These are phyloP conservation scores for Takifugu bimaculatus DNA, from an alignment of 2,113 vertebrate species.

Conservation along the genomic window DNA sequence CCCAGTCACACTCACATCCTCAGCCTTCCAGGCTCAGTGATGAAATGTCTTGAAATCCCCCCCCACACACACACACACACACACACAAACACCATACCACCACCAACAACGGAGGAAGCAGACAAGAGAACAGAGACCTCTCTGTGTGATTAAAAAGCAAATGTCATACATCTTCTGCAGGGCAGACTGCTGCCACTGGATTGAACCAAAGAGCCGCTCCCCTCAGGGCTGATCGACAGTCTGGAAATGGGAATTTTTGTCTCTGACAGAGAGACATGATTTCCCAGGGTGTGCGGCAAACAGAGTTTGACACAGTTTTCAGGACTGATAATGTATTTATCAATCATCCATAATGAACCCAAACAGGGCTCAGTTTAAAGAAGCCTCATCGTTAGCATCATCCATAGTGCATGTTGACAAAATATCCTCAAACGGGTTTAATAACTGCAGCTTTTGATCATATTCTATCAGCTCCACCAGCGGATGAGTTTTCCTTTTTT, in stretches of 20 bases:
- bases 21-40: slow-evolving; percentile 43
- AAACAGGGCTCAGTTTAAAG: too few relatives aligned
- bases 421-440: neutral
- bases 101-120: too few relatives aligned
- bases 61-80: neutral
- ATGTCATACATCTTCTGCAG: neutral
- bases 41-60: slow-evolving; percentile 64
- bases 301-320: too few relatives aligned
- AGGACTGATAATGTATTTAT: too few relatives aligned
- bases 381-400: too few relatives aligned
- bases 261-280: too few relatives aligned
- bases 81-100: too few relatives aligned
- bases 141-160: neutral
- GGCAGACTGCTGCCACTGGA: neutral
- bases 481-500: too few relatives aligned
- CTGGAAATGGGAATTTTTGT: slow-evolving; percentile 1
- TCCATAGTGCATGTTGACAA: neutral
- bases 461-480: neutral
- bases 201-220: slow-evolving; percentile 5
- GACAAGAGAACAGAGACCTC: too few relatives aligned
- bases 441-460: neutral
- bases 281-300: too few relatives aligned
- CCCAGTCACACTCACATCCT: slow-evolving; percentile 21
- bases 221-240: slow-evolving; percentile 13
- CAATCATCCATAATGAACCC: too few relatives aligned